phyloP scores from a whole-genome alignment of 2,797 vertebrate genomes.

The Phataginus tetradactyla region DNA sequence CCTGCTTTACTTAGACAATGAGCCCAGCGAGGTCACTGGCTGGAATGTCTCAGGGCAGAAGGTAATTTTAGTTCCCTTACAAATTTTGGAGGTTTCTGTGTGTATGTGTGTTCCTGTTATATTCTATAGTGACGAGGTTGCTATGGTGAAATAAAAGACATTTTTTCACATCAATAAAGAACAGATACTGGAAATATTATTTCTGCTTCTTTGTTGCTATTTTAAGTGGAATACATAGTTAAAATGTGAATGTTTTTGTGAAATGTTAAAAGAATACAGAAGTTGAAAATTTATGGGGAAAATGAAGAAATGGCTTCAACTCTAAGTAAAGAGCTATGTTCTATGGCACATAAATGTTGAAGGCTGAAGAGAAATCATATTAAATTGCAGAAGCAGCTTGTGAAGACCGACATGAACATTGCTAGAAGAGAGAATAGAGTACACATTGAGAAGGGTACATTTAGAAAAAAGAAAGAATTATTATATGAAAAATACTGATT shows the following conservation, averaged over 20 bases:
- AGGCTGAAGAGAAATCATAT: not conserved
- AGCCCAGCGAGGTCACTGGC: not conserved
- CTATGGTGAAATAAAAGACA: not conserved
- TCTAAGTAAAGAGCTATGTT: too few relatives aligned
- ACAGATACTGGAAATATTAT: not conserved
- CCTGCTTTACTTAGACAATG: not conserved
- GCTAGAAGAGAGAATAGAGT: not conserved
- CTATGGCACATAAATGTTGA: rapidly evolving
- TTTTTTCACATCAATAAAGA: not conserved
- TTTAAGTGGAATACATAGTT: not conserved
- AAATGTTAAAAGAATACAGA: not conserved
- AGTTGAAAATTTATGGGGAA: not conserved
- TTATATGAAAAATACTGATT: not conserved
- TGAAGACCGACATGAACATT: not conserved
- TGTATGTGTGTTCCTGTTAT: not conserved
- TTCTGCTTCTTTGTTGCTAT: not conserved
- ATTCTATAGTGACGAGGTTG: not conserved
- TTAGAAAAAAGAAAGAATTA: not conserved
- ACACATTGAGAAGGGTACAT: not conserved
- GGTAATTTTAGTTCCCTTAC: not conserved
- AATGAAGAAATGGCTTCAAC: not conserved
- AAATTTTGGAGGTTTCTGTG: not conserved
- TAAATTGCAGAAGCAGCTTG: not conserved
- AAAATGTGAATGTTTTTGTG: not conserved
- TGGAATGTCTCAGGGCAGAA: not conserved